Evolutionary conservation across 2,888 invertebrate genomes (phyloP), one percentile per base, ranked within the genome.

Genomic region (Cataglyphis cursor): DNA sequence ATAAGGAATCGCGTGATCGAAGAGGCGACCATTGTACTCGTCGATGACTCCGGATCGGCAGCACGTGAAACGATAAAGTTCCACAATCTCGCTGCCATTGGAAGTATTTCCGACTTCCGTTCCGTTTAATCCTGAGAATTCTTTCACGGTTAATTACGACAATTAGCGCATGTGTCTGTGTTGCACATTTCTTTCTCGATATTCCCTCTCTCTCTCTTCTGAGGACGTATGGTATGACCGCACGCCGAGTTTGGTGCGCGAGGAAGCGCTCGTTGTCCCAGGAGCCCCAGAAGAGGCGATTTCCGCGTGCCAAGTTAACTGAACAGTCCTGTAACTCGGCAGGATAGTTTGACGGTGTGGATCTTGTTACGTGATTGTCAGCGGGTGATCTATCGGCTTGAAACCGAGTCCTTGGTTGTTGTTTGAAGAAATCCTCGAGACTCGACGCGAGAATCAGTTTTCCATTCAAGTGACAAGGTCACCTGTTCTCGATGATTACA

Each of bases 281-380:
- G 1, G 15, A 21, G 0, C 65, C 38, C 38, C 10, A 21, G 61
- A 73, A 62, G 41, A 82, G 84, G 59, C 65, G 85, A 89, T 88
- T 91, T 91, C 91, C 91, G 88, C 87, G 78, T 91, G 87, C 82
- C 86, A 61, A 35, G 73, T 54, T 41, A 57, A 24, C 57, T 28
- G 75, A 84, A 87, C 85, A 72, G 68, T 80, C 73, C 66, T 81
- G 74, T 72, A 68, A 73, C 81, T 21, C 24, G 81, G 31, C 54
- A 64, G 86, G 82, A 89, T 82, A 85, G 85, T 85, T 88, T 88
- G 87, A 91, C 83, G 74, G 82, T 76, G 73, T 75, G 86, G 61
- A 82, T 82, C 83, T 91, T 89, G 89, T 90, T 90, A 91, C 85
- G 82, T 84, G 83, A 90, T 90, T 84, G 87, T 91, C 90, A 84